Evolutionary conservation across 2,888 invertebrate genomes (phyloP).

Genomic region (Agrochola macilenta): DNA sequence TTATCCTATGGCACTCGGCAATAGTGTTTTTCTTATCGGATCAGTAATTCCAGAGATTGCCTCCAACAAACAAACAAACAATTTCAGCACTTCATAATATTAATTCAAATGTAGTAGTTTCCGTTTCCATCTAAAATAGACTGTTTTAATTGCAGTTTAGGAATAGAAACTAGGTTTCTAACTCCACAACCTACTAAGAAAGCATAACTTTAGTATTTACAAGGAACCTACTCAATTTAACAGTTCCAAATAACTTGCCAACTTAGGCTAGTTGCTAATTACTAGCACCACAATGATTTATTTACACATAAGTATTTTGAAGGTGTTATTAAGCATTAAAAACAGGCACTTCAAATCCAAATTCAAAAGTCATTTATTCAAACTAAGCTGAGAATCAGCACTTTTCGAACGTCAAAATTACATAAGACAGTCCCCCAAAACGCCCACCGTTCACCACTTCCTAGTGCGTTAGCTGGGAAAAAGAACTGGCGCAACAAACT

Average conservation of each 20-base stretch:
- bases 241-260: constrained; percentile 30
- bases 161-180: not conserved
- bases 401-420: too few relatives aligned
- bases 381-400: too few relatives aligned
- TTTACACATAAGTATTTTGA: not conserved
- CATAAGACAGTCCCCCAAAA: too few relatives aligned
- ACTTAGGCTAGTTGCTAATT: constrained; percentile 20
- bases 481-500: too few relatives aligned
- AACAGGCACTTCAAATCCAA: too few relatives aligned
- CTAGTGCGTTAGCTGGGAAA: too few relatives aligned
- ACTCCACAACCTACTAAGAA: not conserved
- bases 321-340: too few relatives aligned
- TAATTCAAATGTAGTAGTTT: not conserved
- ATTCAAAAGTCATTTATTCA: too few relatives aligned
- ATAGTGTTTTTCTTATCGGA: too few relatives aligned
- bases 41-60: too few relatives aligned
- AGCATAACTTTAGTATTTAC: not conserved
- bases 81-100: not conserved
- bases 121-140: not conserved
- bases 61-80: not conserved
- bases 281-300: not conserved
- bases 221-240: constrained; percentile 3
- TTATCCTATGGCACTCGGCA: too few relatives aligned
- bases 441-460: too few relatives aligned
- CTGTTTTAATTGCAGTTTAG: not conserved